Conservation (phyloP, 2,888 invertebrate genomes). For the Rhamphomyia laevipes region DNA sequence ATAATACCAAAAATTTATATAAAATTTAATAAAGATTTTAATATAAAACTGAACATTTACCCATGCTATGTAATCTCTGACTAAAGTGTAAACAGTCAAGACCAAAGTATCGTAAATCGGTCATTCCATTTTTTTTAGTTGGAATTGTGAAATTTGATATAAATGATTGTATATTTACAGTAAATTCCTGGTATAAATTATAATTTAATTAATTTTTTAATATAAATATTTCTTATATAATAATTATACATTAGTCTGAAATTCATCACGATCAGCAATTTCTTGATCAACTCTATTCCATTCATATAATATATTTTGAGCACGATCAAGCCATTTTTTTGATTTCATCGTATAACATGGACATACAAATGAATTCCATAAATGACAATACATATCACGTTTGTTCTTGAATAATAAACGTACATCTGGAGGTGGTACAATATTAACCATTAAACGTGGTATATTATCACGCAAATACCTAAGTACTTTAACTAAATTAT, state of each 20-base stretch:
- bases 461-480: slow-evolving; percentile 43
- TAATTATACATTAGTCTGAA: slow-evolving; percentile 20
- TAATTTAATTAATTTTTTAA: not conserved
- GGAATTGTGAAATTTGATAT: slow-evolving; percentile 26
- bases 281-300: slow-evolving; percentile 43
- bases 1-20: too few species aligned
- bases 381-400: slow-evolving; percentile 18
- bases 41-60: too few species aligned
- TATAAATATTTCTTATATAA: not conserved
- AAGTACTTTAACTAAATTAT: slow-evolving; percentile 39
- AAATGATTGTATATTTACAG: slow-evolving; percentile 43
- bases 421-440: slow-evolving; percentile 23
- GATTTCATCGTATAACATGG: slow-evolving; percentile 16
- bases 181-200: slow-evolving; percentile 40
- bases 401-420: slow-evolving; percentile 15
- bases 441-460: slow-evolving; percentile 35
- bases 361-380: slow-evolving; percentile 26
- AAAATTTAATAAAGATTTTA: too few species aligned
- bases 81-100: slow-evolving; percentile 51
- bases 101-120: slow-evolving; percentile 42
- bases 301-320: slow-evolving; percentile 15
- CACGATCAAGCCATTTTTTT: slow-evolving; percentile 1
- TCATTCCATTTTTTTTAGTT: slow-evolving; percentile 26
- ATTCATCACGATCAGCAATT: slow-evolving; percentile 33
- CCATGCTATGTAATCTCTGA: slow-evolving; percentile 26